Conservation (phyloP, 2,113 vertebrate genomes). For the Antigone vipio region DNA sequence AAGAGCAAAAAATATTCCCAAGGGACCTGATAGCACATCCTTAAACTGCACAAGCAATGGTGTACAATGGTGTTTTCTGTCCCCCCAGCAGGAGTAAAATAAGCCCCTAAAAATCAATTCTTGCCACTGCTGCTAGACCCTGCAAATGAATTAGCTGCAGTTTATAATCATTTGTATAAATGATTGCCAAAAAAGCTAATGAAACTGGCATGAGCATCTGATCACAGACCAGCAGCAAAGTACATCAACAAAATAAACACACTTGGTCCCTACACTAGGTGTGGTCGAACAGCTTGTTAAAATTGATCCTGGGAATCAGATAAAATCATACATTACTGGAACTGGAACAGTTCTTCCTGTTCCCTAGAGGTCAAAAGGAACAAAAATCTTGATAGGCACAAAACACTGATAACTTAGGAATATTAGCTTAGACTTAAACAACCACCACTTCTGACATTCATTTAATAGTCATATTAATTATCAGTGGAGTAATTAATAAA, state of each 20-base stretch:
- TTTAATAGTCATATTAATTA: not conserved
- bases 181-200: not conserved
- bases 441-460: not conserved
- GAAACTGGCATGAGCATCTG: not conserved
- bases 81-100: not conserved
- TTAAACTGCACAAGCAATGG: accelerated
- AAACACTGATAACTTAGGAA: not conserved
- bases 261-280: not conserved
- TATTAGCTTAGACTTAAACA: not conserved
- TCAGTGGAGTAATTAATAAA: not conserved
- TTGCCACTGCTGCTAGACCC: not conserved
- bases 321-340: not conserved
- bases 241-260: not conserved
- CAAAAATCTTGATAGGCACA: not conserved
- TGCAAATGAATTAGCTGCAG: not conserved
- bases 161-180: not conserved
- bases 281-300: not conserved
- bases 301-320: not conserved
- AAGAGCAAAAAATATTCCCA: not conserved
- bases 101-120: not conserved
- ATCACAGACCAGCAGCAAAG: not conserved
- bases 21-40: not conserved
- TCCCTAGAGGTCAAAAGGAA: not conserved
- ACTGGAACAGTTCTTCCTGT: not conserved
- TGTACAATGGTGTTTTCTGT: not conserved